Percentiles rank a stretch among this genome's conserved stretches.
Conservation (phyloP, 2,113 vertebrate species). For the Pachycephala philippinensis region DNA sequence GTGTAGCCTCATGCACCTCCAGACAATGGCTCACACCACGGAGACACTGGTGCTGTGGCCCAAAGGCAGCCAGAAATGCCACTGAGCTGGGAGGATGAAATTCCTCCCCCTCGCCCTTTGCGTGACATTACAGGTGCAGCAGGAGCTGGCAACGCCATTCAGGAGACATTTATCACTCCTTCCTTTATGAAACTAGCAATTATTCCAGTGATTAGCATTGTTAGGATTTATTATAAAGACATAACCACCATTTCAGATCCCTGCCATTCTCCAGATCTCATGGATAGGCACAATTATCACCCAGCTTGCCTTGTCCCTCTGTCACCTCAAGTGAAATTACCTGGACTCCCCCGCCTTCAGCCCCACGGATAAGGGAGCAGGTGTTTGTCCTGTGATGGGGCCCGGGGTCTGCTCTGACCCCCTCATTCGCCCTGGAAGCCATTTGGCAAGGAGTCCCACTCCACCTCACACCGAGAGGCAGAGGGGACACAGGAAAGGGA, state of each 20-base stretch:
- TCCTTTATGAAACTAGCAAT: constrained; percentile 21
- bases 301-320: not conserved
- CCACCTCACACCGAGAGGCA: not conserved
- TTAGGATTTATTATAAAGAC: not conserved
- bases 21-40: not conserved
- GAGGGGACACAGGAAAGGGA: not conserved
- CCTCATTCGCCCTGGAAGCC: not conserved
- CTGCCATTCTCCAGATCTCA: not conserved
- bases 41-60: not conserved
- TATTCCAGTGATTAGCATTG: not conserved
- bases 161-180: not conserved
- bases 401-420: not conserved
- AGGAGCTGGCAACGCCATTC: not conserved
- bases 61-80: not conserved
- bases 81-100: not conserved
- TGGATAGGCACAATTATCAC: not conserved
- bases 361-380: not conserved
- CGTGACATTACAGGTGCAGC: not conserved
- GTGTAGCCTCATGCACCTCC: not conserved
- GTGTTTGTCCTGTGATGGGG: not conserved
- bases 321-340: not conserved
- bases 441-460: not conserved
- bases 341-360: not conserved
- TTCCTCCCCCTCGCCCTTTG: not conserved
- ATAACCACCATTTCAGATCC: not conserved